These are phyloP conservation scores for Antedon mediterranea DNA, from an alignment of 53 echinoderm and acorn worm genomes.

Conservation along the genomic window DNA sequence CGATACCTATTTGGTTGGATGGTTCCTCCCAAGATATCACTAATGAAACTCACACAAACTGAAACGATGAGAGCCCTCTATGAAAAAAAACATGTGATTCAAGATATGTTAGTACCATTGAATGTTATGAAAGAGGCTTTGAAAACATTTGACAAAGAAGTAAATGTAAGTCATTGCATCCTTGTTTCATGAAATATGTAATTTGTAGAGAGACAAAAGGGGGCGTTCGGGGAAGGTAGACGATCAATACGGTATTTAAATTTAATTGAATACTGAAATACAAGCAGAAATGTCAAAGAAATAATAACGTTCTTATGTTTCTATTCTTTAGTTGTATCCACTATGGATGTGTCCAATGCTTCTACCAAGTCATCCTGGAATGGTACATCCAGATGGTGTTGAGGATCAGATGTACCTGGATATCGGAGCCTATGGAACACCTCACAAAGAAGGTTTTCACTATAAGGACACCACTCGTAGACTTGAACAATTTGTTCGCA, in stretches of 20 bases:
- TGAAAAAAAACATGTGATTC: constrained; percentile 64
- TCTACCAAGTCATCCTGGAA: constrained; percentile 44
- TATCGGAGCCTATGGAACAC: constrained; percentile 77
- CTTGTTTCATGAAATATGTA: too few relatives aligned
- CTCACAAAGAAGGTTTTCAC: constrained; percentile 40
- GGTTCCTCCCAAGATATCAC: constrained; percentile 79
- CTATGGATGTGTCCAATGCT: constrained; percentile 83
- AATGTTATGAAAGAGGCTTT: constrained; percentile 31
- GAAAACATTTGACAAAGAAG: constrained; percentile 48
- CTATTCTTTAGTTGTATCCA: constrained; percentile 53
- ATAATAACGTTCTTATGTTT: neutral
- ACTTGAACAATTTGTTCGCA: constrained; percentile 76
- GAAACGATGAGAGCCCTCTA: constrained; percentile 57
- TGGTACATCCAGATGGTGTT: constrained; percentile 52
- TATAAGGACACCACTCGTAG: constrained; percentile 41
- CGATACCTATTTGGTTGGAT: constrained; percentile 82
- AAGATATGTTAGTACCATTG: constrained; percentile 84
- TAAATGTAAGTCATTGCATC: constrained; percentile 28
- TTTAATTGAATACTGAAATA: too few relatives aligned
- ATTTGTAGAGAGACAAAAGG: too few relatives aligned
- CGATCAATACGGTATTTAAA: too few relatives aligned
- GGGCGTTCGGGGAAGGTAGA: too few relatives aligned
- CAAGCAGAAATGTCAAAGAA: too few relatives aligned
- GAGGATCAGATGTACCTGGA: constrained; percentile 74
- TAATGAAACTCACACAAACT: constrained; percentile 77